Evolutionary conservation across 2,113 vertebrate species (phyloP).

Genomic region (Ellobius talpinus): DNA sequence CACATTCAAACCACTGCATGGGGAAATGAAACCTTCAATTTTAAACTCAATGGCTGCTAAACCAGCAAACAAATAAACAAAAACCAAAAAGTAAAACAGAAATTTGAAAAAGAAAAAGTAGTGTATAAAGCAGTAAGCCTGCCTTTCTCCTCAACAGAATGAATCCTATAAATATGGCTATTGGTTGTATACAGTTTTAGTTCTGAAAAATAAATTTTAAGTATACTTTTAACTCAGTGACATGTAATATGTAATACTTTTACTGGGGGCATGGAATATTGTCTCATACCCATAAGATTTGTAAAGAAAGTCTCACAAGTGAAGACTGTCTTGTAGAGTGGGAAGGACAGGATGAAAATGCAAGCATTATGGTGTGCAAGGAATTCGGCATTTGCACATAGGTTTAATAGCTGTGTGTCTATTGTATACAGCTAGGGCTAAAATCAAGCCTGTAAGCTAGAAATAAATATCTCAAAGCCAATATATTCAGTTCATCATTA

Average conservation of each 20-base stretch:
- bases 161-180: not conserved
- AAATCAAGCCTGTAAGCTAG: constrained; percentile 16
- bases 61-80: not conserved
- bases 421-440: not conserved
- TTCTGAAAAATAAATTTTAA: constrained; percentile 15
- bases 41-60: constrained; percentile 12
- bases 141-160: not conserved
- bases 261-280: not conserved
- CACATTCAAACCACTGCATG: not conserved
- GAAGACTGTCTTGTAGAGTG: not conserved
- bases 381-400: constrained; percentile 5
- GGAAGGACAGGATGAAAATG: not conserved
- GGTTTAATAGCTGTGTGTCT: not conserved
- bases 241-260: not conserved
- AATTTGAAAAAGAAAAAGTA: not conserved
- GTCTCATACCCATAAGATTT: constrained; percentile 21
- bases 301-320: constrained; percentile 1
- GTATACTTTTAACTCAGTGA: not conserved
- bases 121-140: not conserved
- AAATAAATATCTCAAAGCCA: constrained; percentile 47
- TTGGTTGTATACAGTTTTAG: not conserved
- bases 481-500: constrained; percentile 43
- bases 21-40: not conserved
- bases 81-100: not conserved
- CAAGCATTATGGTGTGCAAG: not conserved